These are phyloP conservation scores for Phalanger gymnotis DNA, from an alignment of 2,797 vertebrate genomes.

Conservation along the genomic window DNA sequence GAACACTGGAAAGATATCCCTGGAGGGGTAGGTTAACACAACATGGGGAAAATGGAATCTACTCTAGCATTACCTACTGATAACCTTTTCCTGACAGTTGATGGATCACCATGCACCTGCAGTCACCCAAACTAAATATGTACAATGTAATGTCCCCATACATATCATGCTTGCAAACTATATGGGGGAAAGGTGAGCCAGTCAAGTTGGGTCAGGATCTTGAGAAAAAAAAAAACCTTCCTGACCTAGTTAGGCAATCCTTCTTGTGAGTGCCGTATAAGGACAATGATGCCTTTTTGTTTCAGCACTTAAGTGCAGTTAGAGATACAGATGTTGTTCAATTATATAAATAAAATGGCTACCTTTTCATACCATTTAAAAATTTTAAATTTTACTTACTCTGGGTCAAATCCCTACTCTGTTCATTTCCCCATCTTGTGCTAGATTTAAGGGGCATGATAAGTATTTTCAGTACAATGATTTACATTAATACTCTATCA, in stretches of 20 bases:
- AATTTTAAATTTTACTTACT: constrained; percentile 17
- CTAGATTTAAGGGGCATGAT: background rate
- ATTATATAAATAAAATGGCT: constrained; percentile 17
- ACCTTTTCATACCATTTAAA: background rate
- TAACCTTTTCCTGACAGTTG: constrained; percentile 32
- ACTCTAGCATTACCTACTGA: background rate
- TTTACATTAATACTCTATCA: constrained; percentile 34
- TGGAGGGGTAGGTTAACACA: background rate
- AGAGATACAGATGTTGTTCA: constrained; percentile 12
- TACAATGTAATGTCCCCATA: background rate
- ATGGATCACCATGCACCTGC: constrained; percentile 28
- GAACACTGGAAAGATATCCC: background rate
- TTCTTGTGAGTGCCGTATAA: constrained; percentile 33
- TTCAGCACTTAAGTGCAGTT: constrained; percentile 3
- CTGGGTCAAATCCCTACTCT: background rate
- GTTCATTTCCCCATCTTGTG: constrained; percentile 5
- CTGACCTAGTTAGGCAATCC: background rate
- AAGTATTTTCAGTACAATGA: constrained; percentile 24
- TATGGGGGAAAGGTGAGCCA: constrained; percentile 13
- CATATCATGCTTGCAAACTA: background rate
- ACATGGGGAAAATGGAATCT: background rate
- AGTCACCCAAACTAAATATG: constrained; percentile 42
- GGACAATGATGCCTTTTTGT: background rate
- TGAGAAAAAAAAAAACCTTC: background rate
- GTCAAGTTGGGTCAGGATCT: background rate